Conservation (phyloP, 1,140 invertebrate genomes). For the Trichogramma pretiosum region DNA sequence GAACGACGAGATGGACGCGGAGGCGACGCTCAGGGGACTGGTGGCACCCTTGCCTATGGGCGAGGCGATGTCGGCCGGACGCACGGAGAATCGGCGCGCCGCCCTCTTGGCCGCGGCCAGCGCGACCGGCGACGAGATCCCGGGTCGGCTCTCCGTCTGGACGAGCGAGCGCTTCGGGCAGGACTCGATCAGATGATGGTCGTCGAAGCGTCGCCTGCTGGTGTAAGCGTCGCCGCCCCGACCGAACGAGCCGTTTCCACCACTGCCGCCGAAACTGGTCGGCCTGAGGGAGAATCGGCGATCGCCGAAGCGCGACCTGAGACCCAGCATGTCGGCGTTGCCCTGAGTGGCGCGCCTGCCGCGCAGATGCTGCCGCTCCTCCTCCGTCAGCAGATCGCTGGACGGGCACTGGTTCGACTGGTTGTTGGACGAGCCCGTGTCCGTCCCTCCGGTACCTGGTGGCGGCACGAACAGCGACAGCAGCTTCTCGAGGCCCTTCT, state of each 20-base stretch:
- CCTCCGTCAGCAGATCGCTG: not conserved
- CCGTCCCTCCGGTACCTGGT: too few species aligned
- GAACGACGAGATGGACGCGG: not conserved
- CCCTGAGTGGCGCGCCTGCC: conserved; percentile 19
- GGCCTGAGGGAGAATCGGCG: conserved; percentile 45
- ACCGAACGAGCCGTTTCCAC: too few species aligned
- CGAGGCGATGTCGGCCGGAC: conserved; percentile 30
- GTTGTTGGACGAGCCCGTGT: conserved; percentile 28
- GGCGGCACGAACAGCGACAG: conserved; percentile 37
- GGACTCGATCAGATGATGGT: too few species aligned
- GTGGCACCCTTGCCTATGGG: too few species aligned
- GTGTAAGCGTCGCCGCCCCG: too few species aligned
- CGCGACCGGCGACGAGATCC: conserved; percentile 30
- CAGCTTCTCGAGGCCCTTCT: conserved; percentile 41
- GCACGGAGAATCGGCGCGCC: conserved; percentile 29
- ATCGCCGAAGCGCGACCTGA: not conserved
- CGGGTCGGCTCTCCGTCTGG: conserved; percentile 29
- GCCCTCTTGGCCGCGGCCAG: conserved; percentile 5
- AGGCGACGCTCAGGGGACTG: conserved; percentile 14
- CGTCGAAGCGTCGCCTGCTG: conserved; percentile 26
- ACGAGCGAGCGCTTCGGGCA: conserved; percentile 34
- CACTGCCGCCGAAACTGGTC: too few species aligned
- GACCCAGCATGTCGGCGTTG: not conserved
- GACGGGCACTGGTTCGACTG: conserved; percentile 24
- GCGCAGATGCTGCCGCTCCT: conserved; percentile 25